Percentiles rank a stretch among this genome's conserved stretches.
phyloP scores from a whole-genome alignment of 2,113 vertebrate species.

The Mus spicilegus region DNA sequence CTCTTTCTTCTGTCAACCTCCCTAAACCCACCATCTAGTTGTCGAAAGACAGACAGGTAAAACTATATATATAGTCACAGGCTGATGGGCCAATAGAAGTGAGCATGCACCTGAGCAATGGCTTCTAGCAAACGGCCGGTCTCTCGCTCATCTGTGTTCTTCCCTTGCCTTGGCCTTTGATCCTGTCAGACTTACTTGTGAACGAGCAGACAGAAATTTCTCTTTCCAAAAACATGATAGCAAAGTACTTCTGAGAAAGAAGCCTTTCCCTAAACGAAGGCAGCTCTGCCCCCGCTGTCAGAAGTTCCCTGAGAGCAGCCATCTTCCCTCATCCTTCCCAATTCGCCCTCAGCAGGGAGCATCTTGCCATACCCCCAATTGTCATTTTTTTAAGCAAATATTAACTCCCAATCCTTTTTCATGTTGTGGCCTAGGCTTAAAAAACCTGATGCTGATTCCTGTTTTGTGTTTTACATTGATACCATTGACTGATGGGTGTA shows the following conservation, averaged over 20 bases:
- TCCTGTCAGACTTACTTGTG: neutral
- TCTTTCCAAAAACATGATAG: neutral
- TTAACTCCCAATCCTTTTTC: neutral
- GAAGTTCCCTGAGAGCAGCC: neutral
- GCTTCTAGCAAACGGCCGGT: neutral
- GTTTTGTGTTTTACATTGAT: constrained; percentile 23
- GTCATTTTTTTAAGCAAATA: neutral
- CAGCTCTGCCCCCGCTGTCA: neutral
- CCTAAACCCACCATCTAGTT: neutral
- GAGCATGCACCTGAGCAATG: too few relatives aligned
- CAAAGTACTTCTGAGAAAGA: neutral
- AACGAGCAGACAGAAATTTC: neutral
- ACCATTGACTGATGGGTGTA: neutral
- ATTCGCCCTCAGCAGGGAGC: neutral
- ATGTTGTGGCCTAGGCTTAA: constrained; percentile 8
- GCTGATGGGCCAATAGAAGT: neutral
- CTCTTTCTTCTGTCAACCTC: neutral
- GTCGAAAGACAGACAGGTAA: neutral
- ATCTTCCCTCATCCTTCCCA: neutral
- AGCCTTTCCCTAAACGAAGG: neutral
- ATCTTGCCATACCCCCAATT: neutral
- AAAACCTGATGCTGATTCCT: neutral
- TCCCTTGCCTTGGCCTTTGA: neutral
- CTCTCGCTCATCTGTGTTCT: neutral
- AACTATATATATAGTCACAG: neutral